These are phyloP conservation scores for Brachycybe producta DNA, from an alignment of 2,888 invertebrate species.

Conservation along the genomic window DNA sequence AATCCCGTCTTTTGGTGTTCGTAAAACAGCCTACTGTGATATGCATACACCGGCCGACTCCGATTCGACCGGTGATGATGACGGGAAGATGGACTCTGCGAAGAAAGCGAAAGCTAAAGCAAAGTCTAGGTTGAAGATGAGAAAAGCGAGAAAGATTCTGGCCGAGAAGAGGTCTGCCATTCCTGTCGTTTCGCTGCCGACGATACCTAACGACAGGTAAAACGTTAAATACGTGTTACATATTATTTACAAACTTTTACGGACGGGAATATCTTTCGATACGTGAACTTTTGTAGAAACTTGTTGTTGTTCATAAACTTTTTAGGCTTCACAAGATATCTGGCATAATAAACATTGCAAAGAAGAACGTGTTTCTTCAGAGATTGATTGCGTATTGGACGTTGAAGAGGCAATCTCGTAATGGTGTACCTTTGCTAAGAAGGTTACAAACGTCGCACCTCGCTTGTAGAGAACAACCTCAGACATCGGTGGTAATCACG, in stretches of 20 bases:
- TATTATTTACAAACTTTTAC: too few relatives aligned
- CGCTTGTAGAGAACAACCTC: slow-evolving; percentile 13
- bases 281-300: neutral
- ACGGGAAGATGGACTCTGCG: slow-evolving; percentile 23
- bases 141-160: slow-evolving; percentile 70
- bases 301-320: neutral
- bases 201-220: slow-evolving; percentile 60
- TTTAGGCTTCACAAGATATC: slow-evolving; percentile 71
- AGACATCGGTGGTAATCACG: too few relatives aligned
- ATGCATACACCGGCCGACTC: slow-evolving; percentile 70
- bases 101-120: slow-evolving; percentile 35
- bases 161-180: slow-evolving; percentile 80
- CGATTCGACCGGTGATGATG: slow-evolving; percentile 27
- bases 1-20: slow-evolving; percentile 67
- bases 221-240: neutral
- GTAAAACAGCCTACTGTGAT: slow-evolving; percentile 93
- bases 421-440: slow-evolving; percentile 86
- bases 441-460: slow-evolving; percentile 47
- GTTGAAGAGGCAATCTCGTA: slow-evolving; percentile 80
- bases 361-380: slow-evolving; percentile 73
- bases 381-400: slow-evolving; percentile 94
- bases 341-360: slow-evolving; percentile 53
- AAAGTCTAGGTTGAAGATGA: slow-evolving; percentile 66
- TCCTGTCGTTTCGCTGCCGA: slow-evolving; percentile 85
- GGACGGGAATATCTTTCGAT: slow-evolving; percentile 19